Evolutionary conservation across 1,140 invertebrate species (phyloP).

Genomic region (Sycobia sp.): DNA sequence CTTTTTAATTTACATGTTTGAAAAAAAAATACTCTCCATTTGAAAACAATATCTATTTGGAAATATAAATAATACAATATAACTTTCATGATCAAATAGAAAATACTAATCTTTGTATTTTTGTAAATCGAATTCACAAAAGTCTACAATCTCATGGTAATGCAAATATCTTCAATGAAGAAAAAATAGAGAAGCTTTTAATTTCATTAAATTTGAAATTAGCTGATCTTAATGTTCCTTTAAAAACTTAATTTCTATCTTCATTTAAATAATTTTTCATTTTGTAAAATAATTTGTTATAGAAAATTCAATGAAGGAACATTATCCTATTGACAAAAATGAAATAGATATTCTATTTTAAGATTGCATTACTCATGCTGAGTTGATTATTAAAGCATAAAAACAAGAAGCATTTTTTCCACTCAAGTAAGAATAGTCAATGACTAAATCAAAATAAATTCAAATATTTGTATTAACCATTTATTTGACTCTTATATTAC

Average conservation of each 20-base stretch:
- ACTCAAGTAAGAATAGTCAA: slow-evolving; percentile 41
- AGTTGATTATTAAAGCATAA: slow-evolving; percentile 47
- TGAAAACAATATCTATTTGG: too few relatives aligned
- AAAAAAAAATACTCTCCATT: too few relatives aligned
- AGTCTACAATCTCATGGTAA: slow-evolving; percentile 38
- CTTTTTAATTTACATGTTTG: too few relatives aligned
- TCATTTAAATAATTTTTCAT: slow-evolving; percentile 47
- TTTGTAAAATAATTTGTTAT: slow-evolving; percentile 43
- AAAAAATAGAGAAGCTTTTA: slow-evolving; percentile 53
- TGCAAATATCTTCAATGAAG: slow-evolving; percentile 47
- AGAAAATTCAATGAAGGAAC: slow-evolving; percentile 47
- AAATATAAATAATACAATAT: too few relatives aligned
- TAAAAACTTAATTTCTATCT: slow-evolving; percentile 49
- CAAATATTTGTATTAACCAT: not conserved
- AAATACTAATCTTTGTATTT: slow-evolving; percentile 50
- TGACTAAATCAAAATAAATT: not conserved
- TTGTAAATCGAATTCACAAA: slow-evolving; percentile 51
- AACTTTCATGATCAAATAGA: slow-evolving; percentile 47
- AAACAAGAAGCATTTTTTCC: slow-evolving; percentile 51
- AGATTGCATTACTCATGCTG: slow-evolving; percentile 49
- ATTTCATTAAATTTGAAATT: slow-evolving; percentile 49
- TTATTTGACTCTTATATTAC: not conserved
- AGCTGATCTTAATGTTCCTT: slow-evolving; percentile 42
- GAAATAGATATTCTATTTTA: slow-evolving; percentile 47
- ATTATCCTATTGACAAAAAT: slow-evolving; percentile 44